These are phyloP conservation scores for Heliangelus exortis DNA, from an alignment of 2,797 vertebrate genomes.

Conservation along the genomic window DNA sequence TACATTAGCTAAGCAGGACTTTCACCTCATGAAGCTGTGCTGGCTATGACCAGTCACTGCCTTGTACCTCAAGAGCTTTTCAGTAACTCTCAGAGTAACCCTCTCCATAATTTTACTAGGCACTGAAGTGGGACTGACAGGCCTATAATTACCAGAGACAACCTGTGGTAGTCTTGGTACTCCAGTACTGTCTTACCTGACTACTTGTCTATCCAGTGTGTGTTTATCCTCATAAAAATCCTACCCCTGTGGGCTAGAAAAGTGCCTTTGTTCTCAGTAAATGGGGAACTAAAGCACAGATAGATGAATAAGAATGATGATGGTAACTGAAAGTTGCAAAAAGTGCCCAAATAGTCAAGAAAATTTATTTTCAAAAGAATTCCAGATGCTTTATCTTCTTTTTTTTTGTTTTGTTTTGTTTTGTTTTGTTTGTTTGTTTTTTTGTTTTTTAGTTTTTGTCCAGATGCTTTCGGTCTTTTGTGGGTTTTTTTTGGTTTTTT, in stretches of 20 bases:
- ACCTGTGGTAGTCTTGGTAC: neutral
- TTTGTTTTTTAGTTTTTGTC: too few species aligned
- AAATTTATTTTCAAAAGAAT: neutral
- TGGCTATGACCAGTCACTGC: neutral
- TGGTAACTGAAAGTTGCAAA: neutral
- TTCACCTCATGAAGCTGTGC: accelerated
- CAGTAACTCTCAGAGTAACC: neutral
- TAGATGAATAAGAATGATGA: neutral
- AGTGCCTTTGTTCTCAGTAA: neutral
- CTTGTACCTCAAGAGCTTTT: neutral
- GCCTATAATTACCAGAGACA: neutral
- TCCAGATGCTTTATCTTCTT: too few species aligned
- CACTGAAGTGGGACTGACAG: neutral
- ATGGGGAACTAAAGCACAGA: neutral
- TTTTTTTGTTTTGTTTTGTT: too few species aligned
- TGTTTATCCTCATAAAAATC: neutral
- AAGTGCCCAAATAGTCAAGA: neutral
- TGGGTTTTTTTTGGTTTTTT: too few species aligned
- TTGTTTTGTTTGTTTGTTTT: neutral
- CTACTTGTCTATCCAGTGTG: neutral
- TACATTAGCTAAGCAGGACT: neutral
- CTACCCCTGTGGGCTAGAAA: neutral
- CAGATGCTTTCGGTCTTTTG: too few species aligned
- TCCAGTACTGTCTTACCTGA: neutral
- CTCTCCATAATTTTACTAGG: neutral